Evolutionary conservation across 2,113 vertebrate species (phyloP), one percentile per base, ranked within the genome.

Genomic region (Mus spicilegus): DNA sequence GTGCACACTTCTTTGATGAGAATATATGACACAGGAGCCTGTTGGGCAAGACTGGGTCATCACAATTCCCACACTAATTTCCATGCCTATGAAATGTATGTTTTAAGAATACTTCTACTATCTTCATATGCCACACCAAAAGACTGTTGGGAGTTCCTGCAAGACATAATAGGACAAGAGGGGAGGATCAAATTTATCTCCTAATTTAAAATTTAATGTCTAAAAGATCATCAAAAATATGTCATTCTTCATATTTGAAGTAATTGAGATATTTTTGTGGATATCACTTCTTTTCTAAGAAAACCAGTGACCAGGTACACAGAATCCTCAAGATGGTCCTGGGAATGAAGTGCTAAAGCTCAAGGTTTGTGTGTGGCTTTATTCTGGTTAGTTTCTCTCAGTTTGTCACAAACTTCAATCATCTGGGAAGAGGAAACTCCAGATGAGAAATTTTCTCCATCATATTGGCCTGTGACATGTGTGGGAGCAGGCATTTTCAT

Each of bases 61-160:
- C 1, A 0, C 13, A 39, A 7, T 26, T 1, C 36, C 14, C 17
- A 6, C 22, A 8, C 56, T 81, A 4, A 39, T n/a, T 4, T 42
- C 17, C 39, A 75, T 39, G 4, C 17, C 36, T 56, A 24, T 24
- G 36, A 63, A 69, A 70, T 13, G 5, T 36, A 24, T 24, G 5
- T 24, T n/a, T 26, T 24, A 28, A 91, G 36, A 46, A 26, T 26
- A 28, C 20, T 6, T 11, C 17, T 28, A 24, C 22, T 67, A 2
- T 17, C 12, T 30, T 49, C 61, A 72, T 17, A 30, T 14, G 9
- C 0, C 16, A 19, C 13, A 51, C 24, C 30, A 65, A 10, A 22
- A 54, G 54, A 7, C 16, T n/a, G 61, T 17, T 42, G 28, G 72
- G 46, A 77, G 63, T 14, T 58, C 75, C 33, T 24, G n/a, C 8